phyloP scores from a whole-genome alignment of 2,113 vertebrate species.

The Erinaceus europaeus region DNA sequence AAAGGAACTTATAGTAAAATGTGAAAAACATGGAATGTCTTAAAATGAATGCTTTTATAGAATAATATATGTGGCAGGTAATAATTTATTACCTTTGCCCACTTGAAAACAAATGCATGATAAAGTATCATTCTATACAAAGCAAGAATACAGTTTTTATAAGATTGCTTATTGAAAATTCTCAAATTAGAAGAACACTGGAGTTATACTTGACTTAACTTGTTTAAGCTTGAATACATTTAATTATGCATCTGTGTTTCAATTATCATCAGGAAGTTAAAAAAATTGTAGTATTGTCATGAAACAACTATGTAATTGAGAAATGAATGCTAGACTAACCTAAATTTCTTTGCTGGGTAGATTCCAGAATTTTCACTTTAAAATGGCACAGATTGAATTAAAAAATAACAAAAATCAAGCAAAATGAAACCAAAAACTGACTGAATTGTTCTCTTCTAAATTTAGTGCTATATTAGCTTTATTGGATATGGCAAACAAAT shows the following conservation, averaged over 20 bases:
- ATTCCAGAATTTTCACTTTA: neutral
- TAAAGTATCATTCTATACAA: neutral
- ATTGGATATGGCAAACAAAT: neutral
- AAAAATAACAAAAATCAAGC: neutral
- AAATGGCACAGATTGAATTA: neutral
- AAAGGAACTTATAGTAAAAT: too few relatives aligned
- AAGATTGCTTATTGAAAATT: neutral
- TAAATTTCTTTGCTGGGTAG: neutral
- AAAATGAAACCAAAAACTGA: neutral
- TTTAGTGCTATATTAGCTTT: neutral
- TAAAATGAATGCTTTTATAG: neutral
- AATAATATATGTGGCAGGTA: neutral
- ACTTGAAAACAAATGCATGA: neutral
- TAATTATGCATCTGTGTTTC: constrained; percentile 35
- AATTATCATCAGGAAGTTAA: constrained; percentile 50
- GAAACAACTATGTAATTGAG: neutral
- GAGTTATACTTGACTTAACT: constrained; percentile 45
- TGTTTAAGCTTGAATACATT: constrained; percentile 29
- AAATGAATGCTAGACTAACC: neutral
- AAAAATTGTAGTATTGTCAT: neutral
- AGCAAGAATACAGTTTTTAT: neutral
- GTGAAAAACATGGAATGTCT: neutral
- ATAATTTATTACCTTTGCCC: neutral
- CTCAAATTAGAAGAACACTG: neutral
- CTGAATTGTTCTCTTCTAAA: neutral